Conservation (phyloP, 2,888 invertebrate species). For the Reticulitermes lucifugus region DNA sequence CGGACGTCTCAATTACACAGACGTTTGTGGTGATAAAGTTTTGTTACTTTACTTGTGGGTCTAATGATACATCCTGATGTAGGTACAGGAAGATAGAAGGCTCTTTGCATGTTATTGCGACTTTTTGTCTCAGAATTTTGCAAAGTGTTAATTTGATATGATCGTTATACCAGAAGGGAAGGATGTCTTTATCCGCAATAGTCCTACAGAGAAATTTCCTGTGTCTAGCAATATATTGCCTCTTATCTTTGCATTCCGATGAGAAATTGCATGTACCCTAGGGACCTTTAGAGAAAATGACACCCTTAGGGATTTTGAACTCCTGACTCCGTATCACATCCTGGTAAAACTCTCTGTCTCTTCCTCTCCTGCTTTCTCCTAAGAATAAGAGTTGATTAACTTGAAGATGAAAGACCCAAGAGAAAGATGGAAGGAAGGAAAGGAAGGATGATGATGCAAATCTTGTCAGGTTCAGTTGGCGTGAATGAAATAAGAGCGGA, state of each 20-base stretch:
- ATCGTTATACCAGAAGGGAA: not conserved
- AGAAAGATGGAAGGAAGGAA: constrained; percentile 29
- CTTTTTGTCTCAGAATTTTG: no score
- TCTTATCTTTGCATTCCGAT: constrained; percentile 24
- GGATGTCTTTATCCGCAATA: constrained; percentile 3
- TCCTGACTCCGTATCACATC: constrained; percentile 14
- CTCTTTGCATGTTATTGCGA: no score
- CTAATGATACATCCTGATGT: no score
- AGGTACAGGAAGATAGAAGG: no score
- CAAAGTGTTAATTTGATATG: no score
- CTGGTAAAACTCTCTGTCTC: constrained; percentile 2
- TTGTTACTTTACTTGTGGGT: no score
- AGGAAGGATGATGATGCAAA: constrained; percentile 34
- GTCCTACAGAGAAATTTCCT: constrained; percentile 8
- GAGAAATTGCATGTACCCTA: constrained; percentile 16
- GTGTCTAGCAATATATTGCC: constrained; percentile 19
- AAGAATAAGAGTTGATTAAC: constrained; percentile 38
- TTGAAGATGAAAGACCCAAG: constrained; percentile 35
- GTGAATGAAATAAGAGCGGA: constrained; percentile 39
- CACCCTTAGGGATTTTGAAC: constrained; percentile 28
- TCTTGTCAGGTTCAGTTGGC: constrained; percentile 41
- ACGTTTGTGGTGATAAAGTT: no score
- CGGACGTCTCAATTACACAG: no score
- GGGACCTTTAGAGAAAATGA: constrained; percentile 22
- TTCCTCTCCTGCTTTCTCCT: not conserved